Base-by-base conservation (phyloP, 2,113 vertebrate genomes). In the Mormyrus iriodes region DNA sequence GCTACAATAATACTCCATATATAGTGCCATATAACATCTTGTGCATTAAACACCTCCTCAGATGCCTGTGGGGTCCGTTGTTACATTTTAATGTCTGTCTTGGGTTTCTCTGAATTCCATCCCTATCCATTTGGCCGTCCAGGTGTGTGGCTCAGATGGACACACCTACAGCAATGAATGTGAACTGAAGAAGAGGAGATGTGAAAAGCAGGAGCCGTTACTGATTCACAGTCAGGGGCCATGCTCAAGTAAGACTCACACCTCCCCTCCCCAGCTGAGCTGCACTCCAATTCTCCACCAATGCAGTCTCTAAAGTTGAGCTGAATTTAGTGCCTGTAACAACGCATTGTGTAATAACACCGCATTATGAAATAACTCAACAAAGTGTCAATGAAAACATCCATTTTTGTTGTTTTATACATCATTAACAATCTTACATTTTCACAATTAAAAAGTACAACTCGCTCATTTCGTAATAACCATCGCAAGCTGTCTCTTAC, bases 61-160 rank as follows among this genome's bases (percentile, higher is more conserved):
- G 49, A 31, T 7, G n/a, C 4, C 12, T 3, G 24, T 35, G 53
- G 53, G 58, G 5, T 46, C 3, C 15, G 4, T 53, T 24, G 39
- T 86, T 31, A 27, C 27, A 8, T 7, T 17, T 48, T 88, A 1
- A 31, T 51, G 46, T 17, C 7, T 65, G 39, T 31, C 8, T 1
- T 15, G 55, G 3, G 17, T 4, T 6, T 21, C 31, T 4, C 73
- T 21, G 3, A 42, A 31, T 53, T 7, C 4, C 53, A 3, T 0
- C 4, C 53, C 9, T 0, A 0, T 39, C 15, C 35, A n/a, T 42
- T 61, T 53, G 31, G 6, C 58, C 76, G 0, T 35, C 2, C 89
- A 99, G 98, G 97, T 99, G 12, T 99, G 98, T 0, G 98, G 97
- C 90, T 97, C 98, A 0, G 96, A 99, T 0, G 96, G 97, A 0